Evolutionary conservation across 2,113 vertebrate genomes (phyloP).

Genomic region (Ascaphus truei): DNA sequence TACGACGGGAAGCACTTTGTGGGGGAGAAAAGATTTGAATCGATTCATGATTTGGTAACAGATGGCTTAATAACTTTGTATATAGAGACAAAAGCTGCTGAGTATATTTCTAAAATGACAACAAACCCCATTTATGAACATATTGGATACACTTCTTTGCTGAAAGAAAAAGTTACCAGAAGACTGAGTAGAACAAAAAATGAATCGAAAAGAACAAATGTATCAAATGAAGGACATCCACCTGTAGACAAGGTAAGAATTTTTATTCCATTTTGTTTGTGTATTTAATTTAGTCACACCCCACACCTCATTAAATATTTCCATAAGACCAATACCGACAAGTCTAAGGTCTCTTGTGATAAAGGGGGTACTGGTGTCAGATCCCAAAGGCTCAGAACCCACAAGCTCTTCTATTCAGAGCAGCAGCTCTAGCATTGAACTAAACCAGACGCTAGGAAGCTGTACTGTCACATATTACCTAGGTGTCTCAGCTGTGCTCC

Average conservation of each 20-base stretch:
- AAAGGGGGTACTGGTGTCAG: no score
- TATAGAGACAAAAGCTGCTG: conserved; percentile 95
- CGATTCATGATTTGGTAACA: conserved; percentile 92
- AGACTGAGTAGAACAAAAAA: conserved; percentile 77
- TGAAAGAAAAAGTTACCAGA: conserved; percentile 85
- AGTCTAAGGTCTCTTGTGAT: no score
- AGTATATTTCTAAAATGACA: conserved; percentile 98
- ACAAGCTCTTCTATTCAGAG: no score
- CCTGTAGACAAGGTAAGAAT: conserved; percentile 78
- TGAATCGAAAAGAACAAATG: conserved; percentile 76
- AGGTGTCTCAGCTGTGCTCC: no score
- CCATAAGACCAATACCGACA: no score
- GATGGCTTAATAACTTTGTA: conserved; percentile 95
- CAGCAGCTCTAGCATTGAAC: no score
- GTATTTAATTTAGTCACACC: no score
- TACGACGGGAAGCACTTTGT: conserved; percentile 97
- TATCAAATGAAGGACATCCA: conserved; percentile 73
- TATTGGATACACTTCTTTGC: conserved; percentile 87
- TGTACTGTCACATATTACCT: no score
- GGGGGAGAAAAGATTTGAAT: conserved; percentile 95
- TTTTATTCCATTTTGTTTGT: rapidly evolving
- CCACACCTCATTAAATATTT: no score
- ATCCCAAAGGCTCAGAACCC: no score
- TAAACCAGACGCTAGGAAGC: no score
- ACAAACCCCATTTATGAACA: conserved; percentile 97